Evolutionary conservation across 2,113 vertebrate genomes (phyloP), one percentile per base, ranked within the genome.

Genomic region (Petromus typicus): DNA sequence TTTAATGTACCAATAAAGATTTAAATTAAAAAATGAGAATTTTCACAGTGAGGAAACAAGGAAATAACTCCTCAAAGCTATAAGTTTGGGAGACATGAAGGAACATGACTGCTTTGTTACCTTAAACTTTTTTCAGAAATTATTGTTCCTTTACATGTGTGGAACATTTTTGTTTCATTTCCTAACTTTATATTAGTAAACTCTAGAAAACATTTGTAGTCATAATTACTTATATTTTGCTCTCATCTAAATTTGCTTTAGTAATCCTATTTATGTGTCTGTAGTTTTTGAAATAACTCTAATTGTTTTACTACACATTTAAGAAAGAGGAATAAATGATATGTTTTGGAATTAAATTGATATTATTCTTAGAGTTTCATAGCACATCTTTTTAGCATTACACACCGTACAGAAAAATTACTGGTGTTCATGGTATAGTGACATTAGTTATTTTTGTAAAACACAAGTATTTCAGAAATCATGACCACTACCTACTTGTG

Each of bases 401-500:
- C 37, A 5, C 61, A 37, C 59, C 34, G 54, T 78, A 56, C 30
- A 79, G 61, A 82, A 11, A 78, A 73, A 51, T 82, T 25, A 22
- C 40, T 16, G 18, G 27, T 56, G 57, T 64, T 89, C 43, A 56
- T 37, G 40, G 14, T 27, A 18, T 75, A 92, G 63, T 32, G 61
- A 40, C 23, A 76, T 40, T 51, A 80, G 40, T 57, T 93, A 88
- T 51, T 93, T 13, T 90, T 23, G 88, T 40, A 97, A 96, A 14
- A 69, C 2, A 45, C 0, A 76, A 27, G 0, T 56, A 37, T 30
- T 17, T 96, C 37, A 10, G 87, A 96, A 59, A 95, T 23, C 40
- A 89, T 95, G 76, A 84, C 57, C 13, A n/a, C n/a, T n/a, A n/a
- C n/a, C n/a, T n/a, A n/a, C n/a, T n/a, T n/a, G n/a, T n/a, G n/a